Percentiles rank a stretch among this genome's conserved stretches.
phyloP scores from a whole-genome alignment of 1,140 invertebrate species.

The Cherax destructor region DNA sequence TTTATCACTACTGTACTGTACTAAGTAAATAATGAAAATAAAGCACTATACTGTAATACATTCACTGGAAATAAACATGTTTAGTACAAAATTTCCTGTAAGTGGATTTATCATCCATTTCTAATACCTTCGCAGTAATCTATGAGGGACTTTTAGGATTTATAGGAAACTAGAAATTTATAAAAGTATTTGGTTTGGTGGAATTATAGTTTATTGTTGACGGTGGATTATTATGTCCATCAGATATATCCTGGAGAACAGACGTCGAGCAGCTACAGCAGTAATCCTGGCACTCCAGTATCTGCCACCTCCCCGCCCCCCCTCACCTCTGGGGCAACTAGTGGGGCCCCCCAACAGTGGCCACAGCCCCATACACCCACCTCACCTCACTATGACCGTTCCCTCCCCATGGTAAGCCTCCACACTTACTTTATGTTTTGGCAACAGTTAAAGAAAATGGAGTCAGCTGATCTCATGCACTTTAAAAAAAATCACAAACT shows the following conservation, averaged over 20 bases:
- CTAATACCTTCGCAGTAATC: background rate
- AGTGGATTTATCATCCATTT: background rate
- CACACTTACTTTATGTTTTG: conserved; percentile 76
- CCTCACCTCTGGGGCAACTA: conserved; percentile 77
- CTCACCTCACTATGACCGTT: conserved; percentile 75
- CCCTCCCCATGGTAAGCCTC: conserved; percentile 68
- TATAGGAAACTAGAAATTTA: background rate
- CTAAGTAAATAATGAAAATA: too few species aligned
- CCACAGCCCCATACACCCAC: conserved; percentile 75
- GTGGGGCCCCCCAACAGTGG: conserved; percentile 74
- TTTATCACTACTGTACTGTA: too few species aligned
- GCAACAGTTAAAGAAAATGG: conserved; percentile 73
- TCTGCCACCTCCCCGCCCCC: conserved; percentile 87
- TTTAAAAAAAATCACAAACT: background rate
- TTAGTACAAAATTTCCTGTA: background rate
- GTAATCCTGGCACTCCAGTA: conserved; percentile 83
- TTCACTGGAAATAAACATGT: too few species aligned
- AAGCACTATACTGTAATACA: too few species aligned
- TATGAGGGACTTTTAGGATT: background rate
- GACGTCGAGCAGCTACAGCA: conserved; percentile 93
- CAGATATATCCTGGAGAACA: conserved; percentile 93
- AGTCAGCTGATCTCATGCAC: conserved; percentile 73
- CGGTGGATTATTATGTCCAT: conserved; percentile 72
- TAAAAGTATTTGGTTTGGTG: background rate
- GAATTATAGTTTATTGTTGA: conserved; percentile 2